Base-by-base conservation (phyloP, 37 sponge, comb jelly and placozoan species). In the Tethya wilhelma region DNA sequence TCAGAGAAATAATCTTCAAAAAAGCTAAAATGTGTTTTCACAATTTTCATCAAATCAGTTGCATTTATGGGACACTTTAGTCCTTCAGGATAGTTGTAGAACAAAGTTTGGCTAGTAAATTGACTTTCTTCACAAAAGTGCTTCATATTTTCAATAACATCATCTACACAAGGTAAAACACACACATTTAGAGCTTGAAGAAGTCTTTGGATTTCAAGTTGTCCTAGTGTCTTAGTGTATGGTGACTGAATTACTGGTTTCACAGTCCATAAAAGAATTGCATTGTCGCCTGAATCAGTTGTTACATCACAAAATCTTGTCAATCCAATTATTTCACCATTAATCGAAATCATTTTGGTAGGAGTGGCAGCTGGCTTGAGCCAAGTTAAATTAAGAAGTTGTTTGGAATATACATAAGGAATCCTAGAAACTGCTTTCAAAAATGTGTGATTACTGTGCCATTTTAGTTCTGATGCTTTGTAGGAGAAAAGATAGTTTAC, bases 181-280 rank as follows among this genome's bases (percentile, higher is more conserved):
- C 19, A 63, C 1, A 87, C 17, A 4, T 65, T 49, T 26, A 87
- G 39, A 1, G 33, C 29, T 42, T 69, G 25, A 42, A 73, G 40
- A 7, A 71, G 7, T 33, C n/a, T 40, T 38, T 46, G 40, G 22
- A 0, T 65, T 11, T 67, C 23, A 4, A 8, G 11, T 79, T 0
- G 6, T 2, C 9, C 68, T 31, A 44, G 23, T 2, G 8, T 0
- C 1, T 44, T 32, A 6, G 57, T 56, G 12, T 28, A 4, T 38
- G 87, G 76, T 38, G 64, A 33, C 20, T 23, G 0, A 14, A 80
- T 58, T 41, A 88, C 59, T 40, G 88, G 88, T 45, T 60, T 81
- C 20, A 88, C 72, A 31, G 88, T 80, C 88, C 88, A 88, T 41
- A 88, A 5, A 8, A 81, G 56, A 30, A 67, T 25, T 42, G 29